A percentile compares a stretch with the other conserved stretches of the same genome.
Conservation (phyloP, 2,888 invertebrate genomes). For the Lasioglossum marginatum region DNA sequence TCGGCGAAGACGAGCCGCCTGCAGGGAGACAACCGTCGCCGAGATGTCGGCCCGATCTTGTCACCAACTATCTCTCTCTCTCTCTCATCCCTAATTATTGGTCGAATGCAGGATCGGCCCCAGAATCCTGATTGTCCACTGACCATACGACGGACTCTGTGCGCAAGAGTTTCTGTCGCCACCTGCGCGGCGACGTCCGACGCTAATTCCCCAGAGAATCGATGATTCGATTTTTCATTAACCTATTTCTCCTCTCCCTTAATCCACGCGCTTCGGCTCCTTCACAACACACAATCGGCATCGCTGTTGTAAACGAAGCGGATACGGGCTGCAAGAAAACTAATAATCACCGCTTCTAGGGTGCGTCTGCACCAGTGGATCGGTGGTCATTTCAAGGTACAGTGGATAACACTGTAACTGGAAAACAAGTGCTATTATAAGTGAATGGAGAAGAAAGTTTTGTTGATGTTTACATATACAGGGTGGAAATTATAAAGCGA, state of each 20-base stretch:
- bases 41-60: conserved; percentile 21
- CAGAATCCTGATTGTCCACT: conserved; percentile 31
- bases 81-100: conserved; percentile 34
- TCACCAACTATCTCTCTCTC: conserved; percentile 2
- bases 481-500: too few relatives aligned
- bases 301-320: background rate
- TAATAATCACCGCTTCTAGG: background rate
- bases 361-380: too few relatives aligned
- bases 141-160: conserved; percentile 10
- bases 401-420: too few relatives aligned
- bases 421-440: too few relatives aligned
- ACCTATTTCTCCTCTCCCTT: background rate
- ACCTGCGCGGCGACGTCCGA: background rate
- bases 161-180: background rate
- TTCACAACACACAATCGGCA: background rate
- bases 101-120: conserved; percentile 11
- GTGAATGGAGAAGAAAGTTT: too few relatives aligned
- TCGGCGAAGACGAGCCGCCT: conserved; percentile 59
- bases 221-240: conserved; percentile 7
- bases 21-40: conserved; percentile 30
- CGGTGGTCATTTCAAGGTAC: too few relatives aligned
- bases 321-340: background rate
- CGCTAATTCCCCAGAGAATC: conserved; percentile 1
- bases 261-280: background rate
- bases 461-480: too few relatives aligned